Base-by-base conservation (phyloP, 2,888 invertebrate genomes). In the Malachius bipustulatus region DNA sequence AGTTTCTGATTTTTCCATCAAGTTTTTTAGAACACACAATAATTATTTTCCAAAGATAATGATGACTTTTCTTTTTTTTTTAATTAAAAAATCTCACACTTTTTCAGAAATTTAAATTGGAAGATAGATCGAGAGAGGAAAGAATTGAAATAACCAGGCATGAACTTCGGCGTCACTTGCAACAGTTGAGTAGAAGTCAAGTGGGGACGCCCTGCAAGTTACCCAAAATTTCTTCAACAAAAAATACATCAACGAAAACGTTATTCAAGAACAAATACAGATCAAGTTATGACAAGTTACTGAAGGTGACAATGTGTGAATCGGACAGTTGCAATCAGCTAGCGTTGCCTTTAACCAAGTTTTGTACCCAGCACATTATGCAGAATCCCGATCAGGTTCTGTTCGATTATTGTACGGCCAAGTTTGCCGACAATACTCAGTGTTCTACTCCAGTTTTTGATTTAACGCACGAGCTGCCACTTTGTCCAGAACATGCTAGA, bases 351-450 rank as follows among this genome's bases (percentile, higher is more conserved):
- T 82, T 80, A 56, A 78, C 84, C 1, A 76, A 82, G 39, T 81
- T 88, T 57, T 93, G 91, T 60, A 69, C 80, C 26, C 64, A 75
- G 41, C 93, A 93, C 66, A 83, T 91, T 48, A 83, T 87, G 65
- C 70, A 77, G 42, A 87, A 88, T 58, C 72, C 77, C 6, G 84
- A 87, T 50, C 91, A 93, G 64, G 56, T 60, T 28, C 45, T 64
- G 39, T 85, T 81, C 62, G 75, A 76, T 55, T 77, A 80, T 49
- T 85, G 84, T 60, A 82, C 82, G 40, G 82, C 82, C 40, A 82
- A 82, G 60, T 80, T 79, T 59, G 71, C 78, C 37, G 80, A 83
- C 60, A 77, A 82, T 52, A 77, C 79, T 16, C 82, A 81, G 57
- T 84, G 84, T 59, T 77, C 80, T 52, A 69, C 77, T 44, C 82